Conservation (phyloP, 2,113 vertebrate genomes). For the Sorex fumeus region DNA sequence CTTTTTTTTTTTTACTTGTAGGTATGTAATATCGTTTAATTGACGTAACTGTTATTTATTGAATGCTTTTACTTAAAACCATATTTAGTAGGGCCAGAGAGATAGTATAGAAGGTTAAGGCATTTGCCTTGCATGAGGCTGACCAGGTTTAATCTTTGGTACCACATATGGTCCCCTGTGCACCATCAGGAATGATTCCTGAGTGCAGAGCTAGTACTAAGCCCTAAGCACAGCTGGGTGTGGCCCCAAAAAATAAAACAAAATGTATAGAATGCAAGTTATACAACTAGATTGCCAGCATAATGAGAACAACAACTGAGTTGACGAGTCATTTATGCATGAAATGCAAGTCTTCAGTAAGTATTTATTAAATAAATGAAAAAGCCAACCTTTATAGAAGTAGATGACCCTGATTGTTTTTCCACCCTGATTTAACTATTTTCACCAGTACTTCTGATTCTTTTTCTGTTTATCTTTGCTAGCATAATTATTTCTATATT, state of each 20-base stretch:
- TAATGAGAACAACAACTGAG: background rate
- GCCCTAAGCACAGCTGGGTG: too few species aligned
- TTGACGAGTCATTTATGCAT: too few species aligned
- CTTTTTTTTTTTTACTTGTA: constrained; percentile 40
- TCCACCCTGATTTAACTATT: background rate
- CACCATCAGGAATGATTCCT: too few species aligned
- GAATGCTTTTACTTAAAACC: too few species aligned
- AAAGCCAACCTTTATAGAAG: background rate
- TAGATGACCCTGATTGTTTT: background rate
- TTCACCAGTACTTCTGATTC: constrained; percentile 21
- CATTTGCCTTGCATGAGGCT: too few species aligned
- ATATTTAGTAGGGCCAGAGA: too few species aligned
- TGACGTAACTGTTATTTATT: background rate
- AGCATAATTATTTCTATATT: background rate
- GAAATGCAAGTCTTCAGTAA: background rate
- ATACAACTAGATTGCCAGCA: background rate
- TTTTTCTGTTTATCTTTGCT: background rate
- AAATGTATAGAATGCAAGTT: background rate
- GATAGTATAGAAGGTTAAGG: too few species aligned
- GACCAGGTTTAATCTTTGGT: too few species aligned
- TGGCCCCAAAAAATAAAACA: too few species aligned
- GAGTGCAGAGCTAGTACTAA: too few species aligned
- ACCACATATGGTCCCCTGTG: too few species aligned
- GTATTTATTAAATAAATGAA: constrained; percentile 20
- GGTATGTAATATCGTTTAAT: constrained; percentile 7